Base-by-base conservation (phyloP, 1,140 invertebrate species). In the Atta cephalotes region DNA sequence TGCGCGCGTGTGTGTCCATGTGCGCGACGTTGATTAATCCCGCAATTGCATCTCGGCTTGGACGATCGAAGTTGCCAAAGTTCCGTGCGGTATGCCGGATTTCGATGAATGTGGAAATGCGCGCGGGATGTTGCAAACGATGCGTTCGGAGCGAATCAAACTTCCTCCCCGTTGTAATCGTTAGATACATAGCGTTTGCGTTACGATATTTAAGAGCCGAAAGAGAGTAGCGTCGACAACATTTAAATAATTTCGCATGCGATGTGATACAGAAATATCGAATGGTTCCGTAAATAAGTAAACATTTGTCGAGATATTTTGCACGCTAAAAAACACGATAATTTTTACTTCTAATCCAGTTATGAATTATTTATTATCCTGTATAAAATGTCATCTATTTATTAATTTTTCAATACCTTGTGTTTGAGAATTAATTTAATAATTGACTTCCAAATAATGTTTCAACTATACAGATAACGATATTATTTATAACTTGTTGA, bases 11-110 rank as follows among this genome's bases (percentile, higher is more conserved):
- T 7, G 25, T 4, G 25, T 25, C 7, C 6, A 58, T 62, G 58
- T 74, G 62, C 71, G 71, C 31, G 25, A 56, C 86, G 88, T 89
- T 89, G 72, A 89, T 89, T 89, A 89, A 89, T 89, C 79, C 86
- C 66, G 63, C 85, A 82, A 87, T 87, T 71, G 70, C 79, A 82
- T 84, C 86, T 84, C 80, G 56, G 62, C 60, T 72, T n/a, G 68
- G 53, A 80, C 58, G 86, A 87, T 87, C 87, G 72, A 62, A 85
- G 82, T 88, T 76, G 72, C 63, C 53, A 62, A 74, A 88, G 70
- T 87, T 88, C 51, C 87, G 21, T 60, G 77, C 39, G 78, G 31
- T 63, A 78, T 88, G 79, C 56, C 58, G 80, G 80, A 84, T 84
- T 84, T 84, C 80, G 80, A 84, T 84, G 78, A 80, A 80, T 28